Evolutionary conservation across 2,888 invertebrate species (phyloP), one percentile per base, ranked within the genome.

Genomic region (Tetramorium bicarinatum): DNA sequence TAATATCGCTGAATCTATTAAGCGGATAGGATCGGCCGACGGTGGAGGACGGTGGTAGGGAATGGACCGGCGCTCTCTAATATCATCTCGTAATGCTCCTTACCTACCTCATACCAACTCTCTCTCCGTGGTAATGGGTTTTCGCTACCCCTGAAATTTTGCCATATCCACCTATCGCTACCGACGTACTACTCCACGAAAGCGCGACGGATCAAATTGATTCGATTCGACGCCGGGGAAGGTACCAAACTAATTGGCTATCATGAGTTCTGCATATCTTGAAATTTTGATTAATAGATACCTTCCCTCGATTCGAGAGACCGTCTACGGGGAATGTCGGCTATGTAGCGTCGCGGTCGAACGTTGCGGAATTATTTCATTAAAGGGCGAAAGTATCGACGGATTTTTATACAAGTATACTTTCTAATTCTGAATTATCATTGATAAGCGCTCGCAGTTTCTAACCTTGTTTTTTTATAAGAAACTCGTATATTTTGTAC

Each of bases 1-100:
- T 92, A 91, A 93, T 91, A 91, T 92, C 89, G 88, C 84, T 89
- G 91, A 92, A 93, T 93, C 91, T 92, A 92, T 93, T 93, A 92
- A 91, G 91, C 86, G 91, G 90, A 91, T 93, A 90, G 90, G 88
- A 91, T 91, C 88, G 88, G 38, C 25, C 72, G 47, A 44, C 21
- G 72, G 25, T 13, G 72, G 21, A 25, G 67, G n/a, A 49, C 25
- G 69, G 69, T 67, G 64, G 54, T 67, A 62, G 76, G 71, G 77
- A 69, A 77, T 67, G 79, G 71, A 85, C 87, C 83, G 74, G 84
- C 80, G 87, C 82, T 91, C 88, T 88, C 88, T 88, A 90, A 92
- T 91, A 91, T 91, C 88, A 91, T 91, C 90, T 89, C 89, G 87
- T 90, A 91, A 92, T 89, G 88, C 88, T 90, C 89, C 88, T 91